These are phyloP conservation scores for Trichonephila clavipes DNA, from an alignment of 1,140 invertebrate species.

Conservation along the genomic window DNA sequence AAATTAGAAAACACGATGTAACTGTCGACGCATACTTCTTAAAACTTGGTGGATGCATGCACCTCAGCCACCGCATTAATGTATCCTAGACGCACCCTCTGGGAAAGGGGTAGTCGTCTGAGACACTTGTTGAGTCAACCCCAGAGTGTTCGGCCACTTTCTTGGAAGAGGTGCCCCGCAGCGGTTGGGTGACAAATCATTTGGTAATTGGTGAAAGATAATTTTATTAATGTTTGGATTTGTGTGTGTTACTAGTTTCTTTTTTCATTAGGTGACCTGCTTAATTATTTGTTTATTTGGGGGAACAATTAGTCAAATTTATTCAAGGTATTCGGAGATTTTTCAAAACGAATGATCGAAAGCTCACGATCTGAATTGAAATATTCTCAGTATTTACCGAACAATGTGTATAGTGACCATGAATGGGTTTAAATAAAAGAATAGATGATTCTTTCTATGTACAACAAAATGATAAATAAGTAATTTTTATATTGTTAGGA, in stretches of 20 bases:
- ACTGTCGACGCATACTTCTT: neutral
- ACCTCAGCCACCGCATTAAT: neutral
- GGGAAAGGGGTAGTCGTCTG: neutral
- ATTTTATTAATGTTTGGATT: neutral
- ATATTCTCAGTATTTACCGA: too few relatives aligned
- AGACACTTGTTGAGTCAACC: conserved; percentile 17
- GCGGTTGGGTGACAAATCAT: conserved; percentile 26
- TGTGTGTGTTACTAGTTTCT: neutral
- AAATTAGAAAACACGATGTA: conserved; percentile 50
- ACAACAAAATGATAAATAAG: too few relatives aligned
- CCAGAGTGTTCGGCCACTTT: conserved; percentile 3
- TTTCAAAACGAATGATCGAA: too few relatives aligned
- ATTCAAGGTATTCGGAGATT: too few relatives aligned
- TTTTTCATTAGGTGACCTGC: neutral
- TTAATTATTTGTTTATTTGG: neutral
- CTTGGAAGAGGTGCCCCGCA: neutral
- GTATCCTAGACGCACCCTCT: conserved; percentile 26
- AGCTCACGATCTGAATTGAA: too few relatives aligned
- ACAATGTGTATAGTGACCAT: too few relatives aligned
- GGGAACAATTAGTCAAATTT: neutral
- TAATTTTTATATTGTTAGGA: too few relatives aligned
- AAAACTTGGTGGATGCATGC: neutral
- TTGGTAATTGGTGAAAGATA: conserved; percentile 29
- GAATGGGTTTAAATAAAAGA: too few relatives aligned
- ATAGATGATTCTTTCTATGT: too few relatives aligned